These are phyloP conservation scores for Sphaerophoria rueppellii DNA, from an alignment of 2,888 invertebrate genomes.

Conservation along the genomic window DNA sequence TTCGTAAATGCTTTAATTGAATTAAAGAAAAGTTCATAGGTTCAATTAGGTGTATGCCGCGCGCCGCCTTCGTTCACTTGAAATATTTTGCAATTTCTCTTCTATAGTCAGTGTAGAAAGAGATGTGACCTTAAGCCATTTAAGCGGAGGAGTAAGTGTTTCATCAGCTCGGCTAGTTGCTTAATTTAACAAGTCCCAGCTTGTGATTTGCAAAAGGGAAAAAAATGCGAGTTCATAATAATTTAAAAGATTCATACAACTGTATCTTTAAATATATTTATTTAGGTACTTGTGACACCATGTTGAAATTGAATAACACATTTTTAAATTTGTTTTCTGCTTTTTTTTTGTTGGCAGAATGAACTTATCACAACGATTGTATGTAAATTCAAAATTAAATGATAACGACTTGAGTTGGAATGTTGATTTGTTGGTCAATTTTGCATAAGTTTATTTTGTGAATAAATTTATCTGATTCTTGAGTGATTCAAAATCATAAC, in stretches of 20 bases:
- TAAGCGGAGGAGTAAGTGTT: neutral
- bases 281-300: neutral
- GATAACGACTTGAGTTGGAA: neutral
- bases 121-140: neutral
- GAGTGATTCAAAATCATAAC: neutral
- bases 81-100: conserved; percentile 53
- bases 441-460: neutral
- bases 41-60: conserved; percentile 48
- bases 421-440: conserved; percentile 1
- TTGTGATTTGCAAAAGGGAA: conserved; percentile 6
- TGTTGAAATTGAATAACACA: conserved; percentile 18
- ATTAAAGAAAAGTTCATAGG: conserved; percentile 65
- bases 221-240: neutral
- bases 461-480: neutral
- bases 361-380: neutral
- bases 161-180: conserved; percentile 15
- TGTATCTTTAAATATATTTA: too few relatives aligned
- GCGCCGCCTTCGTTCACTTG: conserved; percentile 36
- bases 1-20: conserved; percentile 51
- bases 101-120: neutral
- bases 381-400: conserved; percentile 3
- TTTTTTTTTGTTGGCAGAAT: conserved; percentile 3
- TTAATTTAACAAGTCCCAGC: conserved; percentile 5
- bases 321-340: neutral
- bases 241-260: neutral